A percentile compares a stretch with the other conserved stretches of the same genome.
Evolutionary conservation across 2,113 vertebrate species (phyloP).

Genomic region (Dendropsophus ebraccatus): DNA sequence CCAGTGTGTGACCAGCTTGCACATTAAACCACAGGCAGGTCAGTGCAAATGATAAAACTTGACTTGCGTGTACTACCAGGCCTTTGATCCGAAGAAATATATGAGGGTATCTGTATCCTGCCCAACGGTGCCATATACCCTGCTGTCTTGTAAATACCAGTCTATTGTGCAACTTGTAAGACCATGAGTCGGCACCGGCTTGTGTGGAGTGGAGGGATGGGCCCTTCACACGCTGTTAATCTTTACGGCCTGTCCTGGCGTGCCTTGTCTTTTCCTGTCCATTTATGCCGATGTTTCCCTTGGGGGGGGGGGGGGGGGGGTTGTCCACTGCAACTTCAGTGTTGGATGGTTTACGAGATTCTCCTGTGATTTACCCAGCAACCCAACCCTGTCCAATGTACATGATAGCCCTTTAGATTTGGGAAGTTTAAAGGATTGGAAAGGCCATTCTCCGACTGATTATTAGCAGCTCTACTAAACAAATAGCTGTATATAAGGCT

Average conservation of each 20-base stretch:
- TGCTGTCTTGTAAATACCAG: background rate
- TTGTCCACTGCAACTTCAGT: background rate
- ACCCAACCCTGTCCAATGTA: background rate
- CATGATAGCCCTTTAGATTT: background rate
- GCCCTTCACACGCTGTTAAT: background rate
- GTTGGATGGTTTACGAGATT: background rate
- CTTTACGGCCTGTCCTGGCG: background rate
- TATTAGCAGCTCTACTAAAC: background rate
- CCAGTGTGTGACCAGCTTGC: background rate
- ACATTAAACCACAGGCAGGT: background rate
- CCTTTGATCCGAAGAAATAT: background rate
- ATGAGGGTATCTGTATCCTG: background rate
- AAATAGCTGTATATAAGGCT: background rate
- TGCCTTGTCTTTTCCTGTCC: background rate
- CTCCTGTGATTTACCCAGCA: background rate
- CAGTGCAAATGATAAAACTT: background rate
- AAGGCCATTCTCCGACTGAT: background rate
- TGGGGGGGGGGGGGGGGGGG: no score
- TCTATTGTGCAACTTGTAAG: background rate
- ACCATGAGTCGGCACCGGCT: background rate
- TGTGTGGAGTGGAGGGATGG: background rate
- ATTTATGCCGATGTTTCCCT: background rate
- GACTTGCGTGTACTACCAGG: background rate
- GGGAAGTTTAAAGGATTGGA: no score
- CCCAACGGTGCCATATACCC: conserved; percentile 8